Base-by-base conservation (phyloP, 1,140 invertebrate species). In the Panagrolaimus sp. region DNA sequence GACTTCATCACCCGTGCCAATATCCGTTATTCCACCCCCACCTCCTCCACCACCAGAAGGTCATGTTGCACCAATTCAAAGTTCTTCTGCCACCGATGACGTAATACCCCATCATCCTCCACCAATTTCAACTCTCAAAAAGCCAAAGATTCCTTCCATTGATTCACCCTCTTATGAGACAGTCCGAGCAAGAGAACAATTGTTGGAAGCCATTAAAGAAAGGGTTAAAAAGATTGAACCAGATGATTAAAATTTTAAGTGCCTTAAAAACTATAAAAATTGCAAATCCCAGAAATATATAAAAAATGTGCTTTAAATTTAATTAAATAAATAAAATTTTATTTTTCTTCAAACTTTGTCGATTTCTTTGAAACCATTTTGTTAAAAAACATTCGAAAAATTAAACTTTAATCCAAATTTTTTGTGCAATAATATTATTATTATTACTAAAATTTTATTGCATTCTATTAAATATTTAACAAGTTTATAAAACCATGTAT, bases 161-260 rank as follows among this genome's bases (percentile, higher is more conserved):
- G 43, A 69, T 43, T 21, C 69, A 6, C 70, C 70, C 2, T 73
- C 70, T 10, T 21, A 43, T 21, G 70, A 63, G 58, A 76, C 68
- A 26, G 43, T 76, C 4, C 14, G n/a, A 17, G 72, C 77, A 12
- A 65, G 75, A 58, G 69, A 76, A 43, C 21, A 46, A 28, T 43
- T 76, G 21, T 38, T 76, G 15, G 58, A 76, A 65, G 63, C 76
- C 6, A 76, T 76, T 45, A 78, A 71, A 69, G 75, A 76, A 45
- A 26, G 71, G 32, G 76, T 76, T 43, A 76, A 78, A 64, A 65
- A 73, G 21, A 76, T 78, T 67, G 75, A 76, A 74, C 32, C 32
- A 2, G 32, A 38, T 38, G 32, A 38, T 38, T 75, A n/a, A 66
- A 0, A 68, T 24, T 28, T 4, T n/a, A n/a, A 4, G 32, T 38